Conservation (phyloP, 1,140 invertebrate genomes). For the Battus philenor region DNA sequence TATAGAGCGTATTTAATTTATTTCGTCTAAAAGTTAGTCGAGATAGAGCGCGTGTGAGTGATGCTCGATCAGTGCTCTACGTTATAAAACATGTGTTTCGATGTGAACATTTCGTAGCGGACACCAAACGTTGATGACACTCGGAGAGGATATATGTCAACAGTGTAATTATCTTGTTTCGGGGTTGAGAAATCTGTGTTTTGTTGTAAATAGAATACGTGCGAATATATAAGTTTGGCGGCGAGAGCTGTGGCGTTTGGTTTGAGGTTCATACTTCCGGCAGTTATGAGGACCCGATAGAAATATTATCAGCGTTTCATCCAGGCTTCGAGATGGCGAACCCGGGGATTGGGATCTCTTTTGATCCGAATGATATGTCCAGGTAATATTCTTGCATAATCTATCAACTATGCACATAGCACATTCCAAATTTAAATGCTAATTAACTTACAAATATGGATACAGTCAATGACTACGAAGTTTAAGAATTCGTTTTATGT, state of each 20-base stretch:
- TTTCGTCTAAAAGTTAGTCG: conserved; percentile 48
- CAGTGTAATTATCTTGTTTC: conserved; percentile 56
- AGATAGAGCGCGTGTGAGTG: conserved; percentile 36
- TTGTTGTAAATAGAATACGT: conserved; percentile 21
- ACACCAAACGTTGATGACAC: conserved; percentile 50
- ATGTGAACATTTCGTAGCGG: conserved; percentile 65
- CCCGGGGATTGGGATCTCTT: conserved; percentile 79
- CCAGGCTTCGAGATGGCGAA: conserved; percentile 53
- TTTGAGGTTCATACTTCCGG: no score
- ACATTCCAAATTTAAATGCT: no score
- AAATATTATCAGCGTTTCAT: conserved; percentile 29
- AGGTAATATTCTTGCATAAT: conserved; percentile 67
- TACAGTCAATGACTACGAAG: no score
- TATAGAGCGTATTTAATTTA: conserved; percentile 61
- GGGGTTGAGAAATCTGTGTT: conserved; percentile 31
- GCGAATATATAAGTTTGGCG: conserved; percentile 16
- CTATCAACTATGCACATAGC: no score
- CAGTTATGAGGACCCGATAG: conserved; percentile 46
- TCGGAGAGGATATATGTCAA: conserved; percentile 56
- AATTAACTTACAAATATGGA: no score
- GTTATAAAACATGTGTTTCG: conserved; percentile 69
- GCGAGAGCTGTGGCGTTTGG: no score
- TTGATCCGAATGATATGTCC: conserved; percentile 84
- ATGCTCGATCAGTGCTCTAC: conserved; percentile 36
- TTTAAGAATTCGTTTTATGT: no score